Base-by-base conservation (phyloP, 2,113 vertebrate species). In the Pandion haliaetus region DNA sequence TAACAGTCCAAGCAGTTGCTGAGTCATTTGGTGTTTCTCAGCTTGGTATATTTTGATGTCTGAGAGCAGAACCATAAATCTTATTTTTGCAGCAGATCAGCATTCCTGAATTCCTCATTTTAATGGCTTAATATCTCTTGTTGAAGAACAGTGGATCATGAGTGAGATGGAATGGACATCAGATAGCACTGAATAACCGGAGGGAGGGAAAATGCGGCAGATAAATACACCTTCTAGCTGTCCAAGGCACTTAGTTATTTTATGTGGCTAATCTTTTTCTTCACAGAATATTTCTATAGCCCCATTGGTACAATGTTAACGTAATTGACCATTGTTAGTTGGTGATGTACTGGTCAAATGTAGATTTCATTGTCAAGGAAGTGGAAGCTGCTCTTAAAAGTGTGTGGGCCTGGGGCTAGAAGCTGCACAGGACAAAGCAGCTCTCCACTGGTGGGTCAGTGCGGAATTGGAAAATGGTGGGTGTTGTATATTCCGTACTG, bases 21-120 rank as follows among this genome's bases (percentile, higher is more conserved):
- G 91, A 97, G 90, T 97, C 95, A 96, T 78, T 96, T 96, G 62
- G 54, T 80, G 49, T 95, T 97, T 96, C 55, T 97, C 63, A 54
- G 76, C 32, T 83, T 8, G 31, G n/a, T 93, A 26, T 95, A 89
- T 95, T 95, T 92, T 96, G 91, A 92, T 92, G 69, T 96, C 89
- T 95, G 79, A 74, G 85, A 96, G 54, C 40, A 80, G 82, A 93
- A 42, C 76, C 72, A 69, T 80, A 88, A 93, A 95, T 97, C 65
- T 96, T 96, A 58, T 90, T 97, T 79, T 86, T 88, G 71, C 69
- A 95, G 70, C 69, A 90, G 32, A 89, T 93, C 58, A 93, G 42
- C n/a, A 72, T 88, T 94, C n/a, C 70, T 50, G 18, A 96, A 91
- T 92, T 92, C 80, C 86, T 96, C 23, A 67, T 88, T 84, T 91